Conservation (phyloP, 2,797 vertebrate species). For the Rhabdophis nuchalis region DNA sequence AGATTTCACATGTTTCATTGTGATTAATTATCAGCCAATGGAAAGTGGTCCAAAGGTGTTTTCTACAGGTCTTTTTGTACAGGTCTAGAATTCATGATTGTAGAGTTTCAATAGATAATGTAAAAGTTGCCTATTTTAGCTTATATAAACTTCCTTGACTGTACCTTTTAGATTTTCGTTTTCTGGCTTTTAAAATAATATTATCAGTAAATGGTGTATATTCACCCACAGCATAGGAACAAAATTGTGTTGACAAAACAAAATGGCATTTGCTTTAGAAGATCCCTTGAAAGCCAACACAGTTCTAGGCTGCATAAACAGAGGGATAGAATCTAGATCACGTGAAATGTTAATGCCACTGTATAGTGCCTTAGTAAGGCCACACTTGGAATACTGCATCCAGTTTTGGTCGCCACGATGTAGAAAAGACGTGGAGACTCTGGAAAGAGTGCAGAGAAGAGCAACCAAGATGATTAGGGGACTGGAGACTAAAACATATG, state of each 20-base stretch:
- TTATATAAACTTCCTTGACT: background rate
- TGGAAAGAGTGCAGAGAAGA: too few relatives aligned
- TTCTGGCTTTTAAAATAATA: background rate
- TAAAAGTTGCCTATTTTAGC: background rate
- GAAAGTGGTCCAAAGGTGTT: background rate
- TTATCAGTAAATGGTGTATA: background rate
- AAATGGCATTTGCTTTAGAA: background rate
- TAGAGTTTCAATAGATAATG: background rate
- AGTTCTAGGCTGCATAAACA: too few relatives aligned
- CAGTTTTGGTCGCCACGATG: too few relatives aligned
- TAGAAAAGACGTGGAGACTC: too few relatives aligned
- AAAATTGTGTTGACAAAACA: background rate
- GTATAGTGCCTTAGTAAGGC: too few relatives aligned
- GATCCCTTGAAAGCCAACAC: too few relatives aligned
- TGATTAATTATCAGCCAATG: background rate
- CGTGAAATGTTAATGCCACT: too few relatives aligned
- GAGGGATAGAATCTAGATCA: too few relatives aligned
- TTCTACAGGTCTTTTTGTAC: background rate
- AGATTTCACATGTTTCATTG: background rate
- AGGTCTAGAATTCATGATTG: background rate
- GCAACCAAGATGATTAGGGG: too few relatives aligned
- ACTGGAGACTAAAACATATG: too few relatives aligned
- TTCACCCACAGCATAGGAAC: background rate
- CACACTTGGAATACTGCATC: too few relatives aligned
- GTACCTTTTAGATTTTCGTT: background rate